Evolutionary conservation across 2,113 vertebrate genomes (phyloP).

Genomic region (Gallinago undulata): DNA sequence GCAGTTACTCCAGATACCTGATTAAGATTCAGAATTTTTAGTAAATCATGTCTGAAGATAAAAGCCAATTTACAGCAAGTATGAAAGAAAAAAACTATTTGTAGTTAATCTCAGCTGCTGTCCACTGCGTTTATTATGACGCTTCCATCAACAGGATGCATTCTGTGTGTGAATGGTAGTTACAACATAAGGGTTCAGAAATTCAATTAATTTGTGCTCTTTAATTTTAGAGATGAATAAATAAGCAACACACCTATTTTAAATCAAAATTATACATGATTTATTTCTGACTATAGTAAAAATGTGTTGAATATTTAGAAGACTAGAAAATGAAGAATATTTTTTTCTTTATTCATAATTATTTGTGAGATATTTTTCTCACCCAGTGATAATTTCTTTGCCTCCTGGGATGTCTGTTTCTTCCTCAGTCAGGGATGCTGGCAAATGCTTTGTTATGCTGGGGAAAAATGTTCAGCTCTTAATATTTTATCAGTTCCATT

Average conservation of each 20-base stretch:
- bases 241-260: background rate
- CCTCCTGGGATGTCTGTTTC: background rate
- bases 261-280: background rate
- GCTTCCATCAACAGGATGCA: background rate
- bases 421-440: background rate
- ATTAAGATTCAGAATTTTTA: background rate
- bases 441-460: conserved; percentile 5
- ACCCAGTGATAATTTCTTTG: background rate
- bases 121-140: background rate
- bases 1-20: background rate
- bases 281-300: background rate
- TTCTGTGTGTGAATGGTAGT: background rate
- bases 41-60: background rate
- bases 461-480: background rate
- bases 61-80: background rate
- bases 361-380: background rate
- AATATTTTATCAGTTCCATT: conserved; percentile 8
- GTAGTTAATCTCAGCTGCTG: background rate
- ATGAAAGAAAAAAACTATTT: background rate
- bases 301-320: background rate
- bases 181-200: background rate
- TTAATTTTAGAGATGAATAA: conserved; percentile 7
- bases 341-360: background rate
- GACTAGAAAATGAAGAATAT: background rate
- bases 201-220: background rate